These are phyloP conservation scores for Drosophila bocki DNA, from an alignment of 1,140 invertebrate species.

Conservation along the genomic window DNA sequence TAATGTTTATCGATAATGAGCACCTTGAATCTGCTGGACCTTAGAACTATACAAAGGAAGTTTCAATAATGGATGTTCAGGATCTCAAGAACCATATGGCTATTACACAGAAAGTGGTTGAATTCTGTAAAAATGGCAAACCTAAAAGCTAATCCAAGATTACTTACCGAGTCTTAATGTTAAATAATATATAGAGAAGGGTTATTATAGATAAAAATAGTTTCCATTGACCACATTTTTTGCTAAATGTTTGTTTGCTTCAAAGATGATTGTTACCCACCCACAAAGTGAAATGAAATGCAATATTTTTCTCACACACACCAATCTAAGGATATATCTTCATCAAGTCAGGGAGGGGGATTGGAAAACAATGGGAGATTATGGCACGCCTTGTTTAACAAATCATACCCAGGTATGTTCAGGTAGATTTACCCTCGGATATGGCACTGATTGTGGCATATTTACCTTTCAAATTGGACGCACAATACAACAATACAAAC, in stretches of 20 bases:
- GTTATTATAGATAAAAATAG: too few species aligned
- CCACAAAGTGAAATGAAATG: neutral
- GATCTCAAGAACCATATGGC: neutral
- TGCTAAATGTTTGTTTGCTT: neutral
- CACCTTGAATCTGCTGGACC: too few species aligned
- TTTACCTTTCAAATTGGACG: slow-evolving; percentile 60
- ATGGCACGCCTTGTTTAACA: slow-evolving; percentile 63
- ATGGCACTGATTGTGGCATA: slow-evolving; percentile 60
- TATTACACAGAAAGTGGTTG: too few species aligned
- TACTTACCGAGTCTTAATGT: neutral
- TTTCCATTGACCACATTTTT: neutral
- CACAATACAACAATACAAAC: slow-evolving; percentile 29
- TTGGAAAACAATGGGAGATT: slow-evolving; percentile 55
- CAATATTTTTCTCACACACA: slow-evolving; percentile 5
- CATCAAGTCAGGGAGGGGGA: slow-evolving; percentile 6
- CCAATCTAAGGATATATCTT: slow-evolving; percentile 4
- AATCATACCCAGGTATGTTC: slow-evolving; percentile 56
- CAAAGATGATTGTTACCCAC: neutral
- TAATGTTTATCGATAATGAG: too few species aligned
- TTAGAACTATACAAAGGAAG: neutral
- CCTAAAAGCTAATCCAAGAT: neutral
- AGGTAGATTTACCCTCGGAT: slow-evolving; percentile 1
- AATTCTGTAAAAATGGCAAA: neutral
- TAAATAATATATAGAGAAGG: neutral
- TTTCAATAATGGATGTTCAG: neutral